Conservation (phyloP, 2,113 vertebrate genomes). For the Notothenia rossii region DNA sequence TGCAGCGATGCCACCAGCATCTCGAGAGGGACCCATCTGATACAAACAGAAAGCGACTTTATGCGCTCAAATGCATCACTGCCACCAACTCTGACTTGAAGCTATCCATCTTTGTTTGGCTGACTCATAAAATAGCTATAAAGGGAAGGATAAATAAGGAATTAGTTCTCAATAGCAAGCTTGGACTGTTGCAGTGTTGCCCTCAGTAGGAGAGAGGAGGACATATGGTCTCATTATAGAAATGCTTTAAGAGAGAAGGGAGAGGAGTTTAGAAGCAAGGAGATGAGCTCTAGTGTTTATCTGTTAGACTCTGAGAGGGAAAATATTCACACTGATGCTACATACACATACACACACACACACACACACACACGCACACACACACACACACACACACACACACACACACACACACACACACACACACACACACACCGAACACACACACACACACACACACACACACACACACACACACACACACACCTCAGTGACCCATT, state of each 20-base stretch:
- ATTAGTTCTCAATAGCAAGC: slow-evolving; percentile 60
- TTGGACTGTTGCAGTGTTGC: slow-evolving; percentile 48
- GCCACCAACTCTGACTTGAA: slow-evolving; percentile 41
- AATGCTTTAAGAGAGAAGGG: slow-evolving; percentile 72
- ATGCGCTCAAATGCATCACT: slow-evolving; percentile 64
- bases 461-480: slow-evolving; percentile 17
- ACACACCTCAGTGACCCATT: slow-evolving; percentile 58
- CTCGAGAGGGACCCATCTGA: slow-evolving; percentile 61
- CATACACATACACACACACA: slow-evolving; percentile 2
- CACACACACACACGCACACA: slow-evolving; percentile 19
- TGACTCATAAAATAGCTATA: slow-evolving; percentile 61
- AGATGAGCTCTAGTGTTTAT: slow-evolving; percentile 60
- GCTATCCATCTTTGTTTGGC: slow-evolving; percentile 67
- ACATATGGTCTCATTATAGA: slow-evolving; percentile 70
- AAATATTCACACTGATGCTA: slow-evolving; percentile 52
- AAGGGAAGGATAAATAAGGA: slow-evolving; percentile 64
- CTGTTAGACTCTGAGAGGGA: slow-evolving; percentile 50
- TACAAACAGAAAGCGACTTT: slow-evolving; percentile 36
- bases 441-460: background rate
- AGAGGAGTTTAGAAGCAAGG: slow-evolving; percentile 35
- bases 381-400: background rate
- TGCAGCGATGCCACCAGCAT: slow-evolving; percentile 38
- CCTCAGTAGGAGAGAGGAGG: slow-evolving; percentile 45
- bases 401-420: slow-evolving; percentile 24
- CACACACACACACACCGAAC: background rate